A percentile compares a stretch with the other conserved stretches of the same genome.
phyloP scores from a whole-genome alignment of 2,113 vertebrate species.

The Genyomyrus donnyi region DNA sequence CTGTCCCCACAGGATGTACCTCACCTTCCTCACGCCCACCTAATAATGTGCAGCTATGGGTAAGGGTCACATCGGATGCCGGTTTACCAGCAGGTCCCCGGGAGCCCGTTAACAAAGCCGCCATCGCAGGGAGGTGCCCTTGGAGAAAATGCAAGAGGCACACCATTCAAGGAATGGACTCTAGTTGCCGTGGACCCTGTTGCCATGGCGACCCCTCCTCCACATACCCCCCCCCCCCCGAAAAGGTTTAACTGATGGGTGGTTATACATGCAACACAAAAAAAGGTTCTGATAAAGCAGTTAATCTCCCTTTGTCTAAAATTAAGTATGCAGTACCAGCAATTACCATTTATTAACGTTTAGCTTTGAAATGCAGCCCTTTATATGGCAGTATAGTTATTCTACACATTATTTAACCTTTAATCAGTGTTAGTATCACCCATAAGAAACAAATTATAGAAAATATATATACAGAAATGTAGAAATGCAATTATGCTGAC shows the following conservation, averaged over 20 bases:
- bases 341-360: background rate
- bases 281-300: background rate
- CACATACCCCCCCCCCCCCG: background rate
- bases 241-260: background rate
- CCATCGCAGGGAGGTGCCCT: background rate
- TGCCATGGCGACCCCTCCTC: constrained; percentile 8
- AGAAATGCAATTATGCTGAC: background rate
- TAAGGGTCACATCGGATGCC: background rate
- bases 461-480: background rate
- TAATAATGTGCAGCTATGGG: background rate
- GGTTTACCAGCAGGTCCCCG: background rate
- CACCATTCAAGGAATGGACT: background rate
- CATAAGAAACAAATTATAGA: background rate
- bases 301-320: background rate
- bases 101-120: background rate
- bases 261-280: background rate
- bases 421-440: background rate
- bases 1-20: background rate
- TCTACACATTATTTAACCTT: background rate
- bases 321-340: background rate
- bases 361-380: background rate
- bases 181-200: background rate
- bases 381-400: background rate
- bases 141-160: background rate
- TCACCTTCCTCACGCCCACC: background rate